These are phyloP conservation scores for Felis catus DNA, from an alignment of 2,113 vertebrate species.

Conservation along the genomic window F.catus_Fca126_mat1.0 CM031420.1:119602001-119602500, in stretches of 20 bases:
- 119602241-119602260: slow-evolving; percentile 41
- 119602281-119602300: slow-evolving; percentile 16
- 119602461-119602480: background rate
- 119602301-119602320: slow-evolving; percentile 22
- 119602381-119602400: background rate
- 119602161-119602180: background rate
- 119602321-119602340: background rate
- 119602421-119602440: background rate
- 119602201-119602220: background rate
- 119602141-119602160: background rate
- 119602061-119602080: no score
- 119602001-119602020: no score
- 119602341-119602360: background rate
- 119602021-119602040: no score
- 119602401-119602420: background rate
- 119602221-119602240: slow-evolving; percentile 30
- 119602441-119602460: slow-evolving; percentile 28
- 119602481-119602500: background rate
- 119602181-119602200: background rate
- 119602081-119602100: no score
- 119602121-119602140: no score
- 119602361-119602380: background rate
- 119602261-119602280: background rate
- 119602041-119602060: no score
- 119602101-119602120: no score